Conservation (phyloP, 92 coral and sea anemone genomes). For the Epizoanthus illoricatus region DNA sequence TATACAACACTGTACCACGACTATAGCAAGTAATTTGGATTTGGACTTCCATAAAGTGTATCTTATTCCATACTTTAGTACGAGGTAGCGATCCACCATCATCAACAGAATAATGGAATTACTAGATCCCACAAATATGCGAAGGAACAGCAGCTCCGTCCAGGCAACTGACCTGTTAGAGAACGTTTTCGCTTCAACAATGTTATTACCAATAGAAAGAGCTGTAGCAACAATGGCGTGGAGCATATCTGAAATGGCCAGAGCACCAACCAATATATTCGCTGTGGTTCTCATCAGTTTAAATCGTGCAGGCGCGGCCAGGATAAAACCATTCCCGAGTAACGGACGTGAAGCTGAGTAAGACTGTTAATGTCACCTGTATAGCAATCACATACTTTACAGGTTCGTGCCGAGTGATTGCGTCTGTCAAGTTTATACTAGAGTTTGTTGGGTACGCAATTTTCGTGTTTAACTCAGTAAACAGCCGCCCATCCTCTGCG, state of each 20-base stretch:
- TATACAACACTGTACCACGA: not conserved
- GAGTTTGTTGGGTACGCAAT: too few relatives aligned
- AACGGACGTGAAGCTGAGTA: not conserved
- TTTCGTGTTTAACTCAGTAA: too few relatives aligned
- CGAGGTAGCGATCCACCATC: slow-evolving; percentile 16
- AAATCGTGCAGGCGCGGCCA: slow-evolving; percentile 4
- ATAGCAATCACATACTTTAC: not conserved
- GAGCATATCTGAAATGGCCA: not conserved
- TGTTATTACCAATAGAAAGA: slow-evolving; percentile 2
- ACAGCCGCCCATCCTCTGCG: too few relatives aligned
- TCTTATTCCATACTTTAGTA: slow-evolving; percentile 14
- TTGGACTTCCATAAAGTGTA: slow-evolving; percentile 18
- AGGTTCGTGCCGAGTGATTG: too few relatives aligned
- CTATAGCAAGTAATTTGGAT: not conserved
- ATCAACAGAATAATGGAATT: not conserved
- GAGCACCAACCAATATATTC: not conserved
- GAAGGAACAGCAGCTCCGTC: not conserved
- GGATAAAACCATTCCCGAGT: slow-evolving; percentile 8
- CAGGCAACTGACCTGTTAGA: not conserved
- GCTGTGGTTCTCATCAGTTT: slow-evolving; percentile 3
- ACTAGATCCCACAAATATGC: not conserved
- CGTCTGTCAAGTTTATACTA: too few relatives aligned
- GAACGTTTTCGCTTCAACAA: not conserved
- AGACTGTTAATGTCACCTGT: not conserved
- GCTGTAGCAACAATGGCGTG: not conserved